A percentile compares a stretch with the other conserved stretches of the same genome.
Conservation (phyloP, 2,888 invertebrate genomes). For the Colletes collaris region DNA sequence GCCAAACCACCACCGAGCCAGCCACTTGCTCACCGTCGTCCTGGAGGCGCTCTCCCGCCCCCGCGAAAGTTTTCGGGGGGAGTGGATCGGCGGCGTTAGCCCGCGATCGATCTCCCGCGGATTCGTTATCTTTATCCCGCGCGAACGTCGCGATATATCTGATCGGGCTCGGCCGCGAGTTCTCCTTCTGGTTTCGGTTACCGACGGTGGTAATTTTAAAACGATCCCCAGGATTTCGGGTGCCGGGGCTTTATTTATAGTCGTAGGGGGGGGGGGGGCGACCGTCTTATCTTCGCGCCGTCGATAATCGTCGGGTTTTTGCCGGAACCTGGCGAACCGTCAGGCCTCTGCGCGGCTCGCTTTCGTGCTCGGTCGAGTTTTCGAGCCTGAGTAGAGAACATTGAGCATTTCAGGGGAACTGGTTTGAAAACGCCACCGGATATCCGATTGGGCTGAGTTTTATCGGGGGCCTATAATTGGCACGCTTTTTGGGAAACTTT, state of each 20-base stretch:
- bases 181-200: slow-evolving; percentile 36
- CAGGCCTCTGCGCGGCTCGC: not conserved
- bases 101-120: slow-evolving; percentile 62
- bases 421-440: slow-evolving; percentile 15
- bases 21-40: slow-evolving; percentile 53
- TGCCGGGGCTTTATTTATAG: slow-evolving; percentile 52
- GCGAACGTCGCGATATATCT: slow-evolving; percentile 56
- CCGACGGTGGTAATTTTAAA: slow-evolving; percentile 56
- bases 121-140: slow-evolving; percentile 61
- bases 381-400: not conserved
- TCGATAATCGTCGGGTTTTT: slow-evolving; percentile 55
- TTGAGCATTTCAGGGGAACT: not conserved
- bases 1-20: slow-evolving; percentile 32
- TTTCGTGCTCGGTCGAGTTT: slow-evolving; percentile 37
- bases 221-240: slow-evolving; percentile 54
- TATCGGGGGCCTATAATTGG: slow-evolving; percentile 45
- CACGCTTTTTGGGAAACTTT: slow-evolving; percentile 38
- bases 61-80: slow-evolving; percentile 59
- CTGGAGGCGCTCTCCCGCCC: slow-evolving; percentile 41
- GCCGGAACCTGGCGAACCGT: slow-evolving; percentile 16
- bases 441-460: slow-evolving; percentile 10
- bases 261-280: slow-evolving; percentile 27
- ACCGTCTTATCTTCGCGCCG: slow-evolving; percentile 45
- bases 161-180: slow-evolving; percentile 42
- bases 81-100: slow-evolving; percentile 50